A percentile compares a stretch with the other conserved stretches of the same genome.
phyloP scores from a whole-genome alignment of 2,113 vertebrate species.

The Hippocampus abdominalis region DNA sequence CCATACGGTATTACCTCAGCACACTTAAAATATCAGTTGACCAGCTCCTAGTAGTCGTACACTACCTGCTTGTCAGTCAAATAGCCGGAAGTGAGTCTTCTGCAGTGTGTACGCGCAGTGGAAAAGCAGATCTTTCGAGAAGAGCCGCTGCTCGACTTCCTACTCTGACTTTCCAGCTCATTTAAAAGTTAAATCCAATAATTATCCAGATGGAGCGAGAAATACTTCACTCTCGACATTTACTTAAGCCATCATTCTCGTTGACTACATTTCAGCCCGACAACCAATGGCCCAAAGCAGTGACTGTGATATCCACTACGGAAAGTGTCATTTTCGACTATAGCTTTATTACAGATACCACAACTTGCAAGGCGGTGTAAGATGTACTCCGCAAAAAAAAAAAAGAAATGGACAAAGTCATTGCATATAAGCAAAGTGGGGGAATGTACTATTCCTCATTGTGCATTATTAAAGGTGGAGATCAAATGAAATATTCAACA shows the following conservation, averaged over 20 bases:
- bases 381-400: constrained; percentile 38
- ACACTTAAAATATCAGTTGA: too few species aligned
- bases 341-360: constrained; percentile 17
- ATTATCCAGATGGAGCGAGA: constrained; percentile 25
- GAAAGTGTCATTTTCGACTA: constrained; percentile 29
- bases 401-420: constrained; percentile 38
- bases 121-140: neutral
- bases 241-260: constrained; percentile 31
- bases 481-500: constrained; percentile 76
- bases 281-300: constrained; percentile 28
- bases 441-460: constrained; percentile 63
- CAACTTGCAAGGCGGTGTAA: constrained; percentile 47
- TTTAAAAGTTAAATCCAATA: constrained; percentile 19
- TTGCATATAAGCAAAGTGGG: constrained; percentile 53
- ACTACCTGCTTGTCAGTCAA: too few species aligned
- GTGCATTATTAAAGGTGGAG: constrained; percentile 76
- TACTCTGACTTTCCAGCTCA: neutral
- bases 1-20: too few species aligned
- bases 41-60: too few species aligned
- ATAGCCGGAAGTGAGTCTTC: too few species aligned
- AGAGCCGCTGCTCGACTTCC: neutral
- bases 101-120: too few species aligned
- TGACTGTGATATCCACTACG: constrained; percentile 7
- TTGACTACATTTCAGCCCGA: constrained; percentile 12
- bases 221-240: constrained; percentile 30